Evolutionary conservation across 2,797 vertebrate genomes (phyloP), one percentile per base, ranked within the genome.

Genomic region (Propithecus deckenii): DNA sequence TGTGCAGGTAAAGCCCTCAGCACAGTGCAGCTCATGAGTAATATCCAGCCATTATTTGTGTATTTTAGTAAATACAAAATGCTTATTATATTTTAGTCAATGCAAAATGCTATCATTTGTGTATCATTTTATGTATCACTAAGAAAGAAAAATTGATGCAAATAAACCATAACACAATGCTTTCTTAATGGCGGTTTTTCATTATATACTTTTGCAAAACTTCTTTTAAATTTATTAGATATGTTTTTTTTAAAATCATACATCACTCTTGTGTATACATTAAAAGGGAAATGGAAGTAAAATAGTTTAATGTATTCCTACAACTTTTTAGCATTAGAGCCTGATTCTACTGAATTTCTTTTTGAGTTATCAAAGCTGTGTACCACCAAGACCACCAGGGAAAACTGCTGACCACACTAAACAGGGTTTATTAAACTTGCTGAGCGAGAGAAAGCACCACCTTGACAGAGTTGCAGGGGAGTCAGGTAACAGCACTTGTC

Each of bases 401-500:
- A 76, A 92, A 61, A 89, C 59, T 95, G 95, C 95, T 97, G 94
- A 97, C 85, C 67, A 52, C 69, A 89, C 81, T 93, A 63, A 94
- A 90, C 61, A 71, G 38, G 25, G 11, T 89, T 95, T 69, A 46
- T 78, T 80, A 93, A 87, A 96, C 50, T 78, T 86, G 97, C 94
- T 96, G 86, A 97, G 89, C 79, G 57, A 86, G 87, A 92, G 89
- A 87, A 97, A 89, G 35, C 13, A 61, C 28, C 84, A 61, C 57
- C 52, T 86, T 93, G 84, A 50, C 78, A 48, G 20, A 69, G 80
- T 81, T 22, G 78, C 83, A 50, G 43, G 10, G 17, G 17, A 89
- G 30, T 48, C 7, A 38, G 63, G 52, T 52, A 76, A 89, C 38
- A 48, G n/a, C 25, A 78, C 35, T 17, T 69, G 72, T 22, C 92